Percentiles rank a stretch among this genome's conserved stretches.
phyloP scores from a whole-genome alignment of 2,888 invertebrate genomes.

The Oscheius sp. region DNA sequence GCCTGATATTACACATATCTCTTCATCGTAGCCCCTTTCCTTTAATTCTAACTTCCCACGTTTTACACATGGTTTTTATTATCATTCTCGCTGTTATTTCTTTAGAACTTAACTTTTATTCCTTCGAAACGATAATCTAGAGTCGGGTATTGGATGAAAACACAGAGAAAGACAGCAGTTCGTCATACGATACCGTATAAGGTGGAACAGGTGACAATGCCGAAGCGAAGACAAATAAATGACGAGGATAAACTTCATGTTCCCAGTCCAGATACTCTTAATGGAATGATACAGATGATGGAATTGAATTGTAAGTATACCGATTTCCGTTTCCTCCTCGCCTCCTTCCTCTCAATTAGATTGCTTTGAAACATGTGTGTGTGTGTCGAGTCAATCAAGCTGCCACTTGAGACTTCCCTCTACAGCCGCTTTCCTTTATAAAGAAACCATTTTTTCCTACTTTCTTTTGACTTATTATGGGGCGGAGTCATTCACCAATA shows the following conservation, averaged over 20 bases:
- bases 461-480: too few relatives aligned
- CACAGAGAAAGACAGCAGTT: not conserved
- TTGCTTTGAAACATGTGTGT: not conserved
- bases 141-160: conserved; percentile 1
- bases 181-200: conserved; percentile 12
- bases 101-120: not conserved
- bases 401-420: not conserved
- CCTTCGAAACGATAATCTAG: not conserved
- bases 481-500: too few relatives aligned
- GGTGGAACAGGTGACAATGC: not conserved
- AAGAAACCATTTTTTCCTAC: too few relatives aligned
- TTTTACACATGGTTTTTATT: not conserved
- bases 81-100: not conserved
- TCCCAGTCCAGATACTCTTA: conserved; percentile 23
- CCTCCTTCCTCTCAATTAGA: too few relatives aligned
- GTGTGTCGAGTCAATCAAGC: not conserved
- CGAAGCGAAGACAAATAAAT: not conserved
- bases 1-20: too few relatives aligned
- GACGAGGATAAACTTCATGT: conserved; percentile 17
- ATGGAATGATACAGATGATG: conserved; percentile 13
- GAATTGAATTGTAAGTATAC: conserved; percentile 24
- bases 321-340: too few relatives aligned
- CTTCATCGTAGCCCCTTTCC: too few relatives aligned
- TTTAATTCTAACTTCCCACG: not conserved
- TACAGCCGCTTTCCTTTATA: too few relatives aligned